A percentile compares a stretch with the other conserved stretches of the same genome.
Evolutionary conservation across 2,797 vertebrate species (phyloP).

Genomic region (Odontamblyopus rebecca): DNA sequence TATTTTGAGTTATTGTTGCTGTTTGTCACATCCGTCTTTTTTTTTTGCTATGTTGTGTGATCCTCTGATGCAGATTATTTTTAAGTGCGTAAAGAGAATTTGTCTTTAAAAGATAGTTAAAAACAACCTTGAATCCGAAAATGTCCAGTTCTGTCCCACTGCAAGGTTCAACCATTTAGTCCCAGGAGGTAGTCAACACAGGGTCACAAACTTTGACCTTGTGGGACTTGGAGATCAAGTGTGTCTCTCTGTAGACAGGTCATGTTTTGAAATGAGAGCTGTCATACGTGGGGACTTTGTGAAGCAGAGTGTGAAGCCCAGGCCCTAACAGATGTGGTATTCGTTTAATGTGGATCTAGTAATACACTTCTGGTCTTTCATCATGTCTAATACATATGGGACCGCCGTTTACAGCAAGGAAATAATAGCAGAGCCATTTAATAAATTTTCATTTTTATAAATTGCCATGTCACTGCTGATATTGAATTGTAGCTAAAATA

Average conservation of each 20-base stretch:
- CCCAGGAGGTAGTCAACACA: conserved; percentile 43
- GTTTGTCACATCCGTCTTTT: no score
- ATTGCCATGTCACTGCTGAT: conserved; percentile 55
- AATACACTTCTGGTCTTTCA: conserved; percentile 11
- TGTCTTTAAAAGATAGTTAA: no score
- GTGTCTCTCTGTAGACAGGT: conserved; percentile 29
- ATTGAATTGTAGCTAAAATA: conserved; percentile 57
- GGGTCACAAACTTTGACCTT: conserved; percentile 57
- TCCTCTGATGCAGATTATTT: no score
- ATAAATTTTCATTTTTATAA: conserved; percentile 50
- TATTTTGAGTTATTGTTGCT: no score
- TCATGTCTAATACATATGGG: conserved; percentile 24
- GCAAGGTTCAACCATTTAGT: conserved; percentile 37
- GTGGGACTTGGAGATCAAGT: conserved; percentile 41
- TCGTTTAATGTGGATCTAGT: conserved; percentile 18
- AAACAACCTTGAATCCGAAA: conserved; percentile 22
- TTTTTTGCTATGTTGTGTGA: no score
- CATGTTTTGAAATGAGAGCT: conserved; percentile 63
- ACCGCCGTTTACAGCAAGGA: conserved; percentile 22
- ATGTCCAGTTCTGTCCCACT: neutral
- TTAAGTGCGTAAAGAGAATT: no score
- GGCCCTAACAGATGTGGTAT: conserved; percentile 20
- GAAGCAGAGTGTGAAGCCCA: conserved; percentile 26
- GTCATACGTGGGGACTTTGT: conserved; percentile 24
- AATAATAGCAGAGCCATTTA: conserved; percentile 44